phyloP scores from a whole-genome alignment of 1,140 invertebrate genomes.

The Cydia strobilella region DNA sequence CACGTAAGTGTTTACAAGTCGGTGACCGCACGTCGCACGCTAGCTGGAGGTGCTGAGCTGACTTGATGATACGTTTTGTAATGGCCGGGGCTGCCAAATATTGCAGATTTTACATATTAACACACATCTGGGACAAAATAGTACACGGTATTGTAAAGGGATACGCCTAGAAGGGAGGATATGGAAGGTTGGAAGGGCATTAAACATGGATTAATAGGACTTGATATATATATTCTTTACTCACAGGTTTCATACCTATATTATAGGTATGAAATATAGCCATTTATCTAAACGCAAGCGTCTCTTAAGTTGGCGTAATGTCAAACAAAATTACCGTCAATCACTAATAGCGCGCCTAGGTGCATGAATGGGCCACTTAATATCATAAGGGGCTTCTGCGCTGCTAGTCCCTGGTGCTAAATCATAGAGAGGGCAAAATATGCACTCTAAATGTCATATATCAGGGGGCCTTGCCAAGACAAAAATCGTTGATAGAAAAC shows the following conservation, averaged over 20 bases:
- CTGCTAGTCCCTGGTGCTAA: not conserved
- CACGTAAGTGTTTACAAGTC: not conserved
- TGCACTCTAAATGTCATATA: not conserved
- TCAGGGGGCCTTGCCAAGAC: no score
- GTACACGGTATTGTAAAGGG: no score
- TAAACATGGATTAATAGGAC: no score
- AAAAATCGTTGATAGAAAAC: no score
- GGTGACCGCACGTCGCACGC: not conserved
- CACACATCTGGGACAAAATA: no score
- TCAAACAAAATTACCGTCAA: conserved; percentile 11
- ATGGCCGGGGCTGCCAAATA: not conserved
- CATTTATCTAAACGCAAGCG: not conserved
- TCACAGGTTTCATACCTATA: no score
- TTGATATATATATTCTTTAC: no score
- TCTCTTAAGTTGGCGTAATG: conserved; percentile 7
- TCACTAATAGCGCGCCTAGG: not conserved
- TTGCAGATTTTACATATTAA: not conserved
- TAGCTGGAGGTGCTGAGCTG: no score
- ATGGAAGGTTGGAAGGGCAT: no score
- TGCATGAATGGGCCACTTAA: conserved; percentile 8
- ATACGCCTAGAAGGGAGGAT: no score
- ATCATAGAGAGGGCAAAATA: not conserved
- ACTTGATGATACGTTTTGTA: not conserved
- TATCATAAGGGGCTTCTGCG: not conserved
- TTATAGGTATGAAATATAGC: not conserved